Conservation (phyloP, 2,797 vertebrate genomes). For the Gephyroberyx darwinii region DNA sequence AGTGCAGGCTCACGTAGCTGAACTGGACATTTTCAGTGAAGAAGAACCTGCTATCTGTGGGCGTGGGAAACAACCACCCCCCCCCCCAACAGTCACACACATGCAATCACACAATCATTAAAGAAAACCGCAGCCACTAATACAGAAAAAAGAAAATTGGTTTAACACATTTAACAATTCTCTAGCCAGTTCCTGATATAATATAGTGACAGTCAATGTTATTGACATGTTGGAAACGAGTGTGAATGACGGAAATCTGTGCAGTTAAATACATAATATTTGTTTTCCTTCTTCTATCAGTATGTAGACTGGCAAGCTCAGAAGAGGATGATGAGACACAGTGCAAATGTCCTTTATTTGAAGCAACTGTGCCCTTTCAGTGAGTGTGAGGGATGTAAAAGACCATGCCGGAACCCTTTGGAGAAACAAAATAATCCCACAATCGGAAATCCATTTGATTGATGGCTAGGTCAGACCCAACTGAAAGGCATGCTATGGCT, state of each 20-base stretch:
- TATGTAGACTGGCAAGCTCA: conserved; percentile 13
- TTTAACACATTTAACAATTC: too few relatives aligned
- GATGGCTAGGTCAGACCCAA: conserved; percentile 71
- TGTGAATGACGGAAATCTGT: not conserved
- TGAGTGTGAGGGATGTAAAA: conserved; percentile 48
- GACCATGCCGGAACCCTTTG: conserved; percentile 43
- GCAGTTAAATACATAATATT: not conserved
- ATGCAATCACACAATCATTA: conserved; percentile 37
- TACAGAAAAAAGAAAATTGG: conserved; percentile 1
- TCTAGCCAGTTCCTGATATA: not conserved
- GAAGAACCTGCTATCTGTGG: conserved; percentile 88
- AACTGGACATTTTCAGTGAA: conserved; percentile 91
- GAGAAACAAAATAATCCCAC: conserved; percentile 69
- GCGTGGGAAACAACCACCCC: conserved; percentile 47
- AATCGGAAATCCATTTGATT: conserved; percentile 73
- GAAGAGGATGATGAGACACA: conserved; percentile 22
- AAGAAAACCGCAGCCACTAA: conserved; percentile 25
- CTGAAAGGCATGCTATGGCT: conserved; percentile 74
- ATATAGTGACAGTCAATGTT: not conserved
- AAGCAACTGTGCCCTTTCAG: conserved; percentile 49
- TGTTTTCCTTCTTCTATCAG: not conserved
- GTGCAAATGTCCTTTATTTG: conserved; percentile 33
- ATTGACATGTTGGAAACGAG: not conserved
- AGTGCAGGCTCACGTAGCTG: conserved; percentile 93
- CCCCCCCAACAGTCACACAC: conserved; percentile 37